These are phyloP conservation scores for Carposina sasakii DNA, from an alignment of 1,140 invertebrate genomes.

Conservation along the genomic window DNA sequence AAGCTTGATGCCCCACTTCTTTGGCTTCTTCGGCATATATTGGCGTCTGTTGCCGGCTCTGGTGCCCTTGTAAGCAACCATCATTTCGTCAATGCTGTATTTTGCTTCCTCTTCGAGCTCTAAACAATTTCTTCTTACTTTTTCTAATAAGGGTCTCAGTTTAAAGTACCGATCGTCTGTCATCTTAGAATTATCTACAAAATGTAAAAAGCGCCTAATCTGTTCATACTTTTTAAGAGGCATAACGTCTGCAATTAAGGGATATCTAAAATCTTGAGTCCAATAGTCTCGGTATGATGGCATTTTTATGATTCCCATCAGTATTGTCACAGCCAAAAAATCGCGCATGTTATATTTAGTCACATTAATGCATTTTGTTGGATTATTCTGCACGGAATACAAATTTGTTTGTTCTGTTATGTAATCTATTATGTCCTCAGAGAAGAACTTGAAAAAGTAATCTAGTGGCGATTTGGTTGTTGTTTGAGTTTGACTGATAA, in stretches of 20 bases:
- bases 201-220: conserved; percentile 14
- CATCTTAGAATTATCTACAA: conserved; percentile 11
- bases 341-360: conserved; percentile 1
- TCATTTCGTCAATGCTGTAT: no score
- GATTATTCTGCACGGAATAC: conserved; percentile 8
- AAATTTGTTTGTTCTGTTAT: conserved; percentile 8
- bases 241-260: conserved; percentile 20
- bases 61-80: no score
- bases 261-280: conserved; percentile 19
- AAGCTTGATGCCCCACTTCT: no score
- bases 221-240: conserved; percentile 17
- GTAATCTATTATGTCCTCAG: conserved; percentile 2
- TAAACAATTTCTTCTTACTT: conserved; percentile 4
- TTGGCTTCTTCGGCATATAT: no score
- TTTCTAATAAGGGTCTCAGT: conserved; percentile 12
- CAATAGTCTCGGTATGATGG: conserved; percentile 19
- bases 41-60: no score
- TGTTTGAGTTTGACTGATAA: no score
- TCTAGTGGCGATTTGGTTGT: conserved; percentile 6
- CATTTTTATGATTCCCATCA: conserved; percentile 21
- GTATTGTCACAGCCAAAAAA: conserved; percentile 3
- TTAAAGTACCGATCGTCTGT: conserved; percentile 23
- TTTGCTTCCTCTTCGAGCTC: conserved; percentile 5
- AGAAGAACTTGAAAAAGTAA: conserved; percentile 6
- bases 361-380: background rate